Base-by-base conservation (phyloP, 92 coral and sea anemone species). In the Galaxea fascicularis region DNA sequence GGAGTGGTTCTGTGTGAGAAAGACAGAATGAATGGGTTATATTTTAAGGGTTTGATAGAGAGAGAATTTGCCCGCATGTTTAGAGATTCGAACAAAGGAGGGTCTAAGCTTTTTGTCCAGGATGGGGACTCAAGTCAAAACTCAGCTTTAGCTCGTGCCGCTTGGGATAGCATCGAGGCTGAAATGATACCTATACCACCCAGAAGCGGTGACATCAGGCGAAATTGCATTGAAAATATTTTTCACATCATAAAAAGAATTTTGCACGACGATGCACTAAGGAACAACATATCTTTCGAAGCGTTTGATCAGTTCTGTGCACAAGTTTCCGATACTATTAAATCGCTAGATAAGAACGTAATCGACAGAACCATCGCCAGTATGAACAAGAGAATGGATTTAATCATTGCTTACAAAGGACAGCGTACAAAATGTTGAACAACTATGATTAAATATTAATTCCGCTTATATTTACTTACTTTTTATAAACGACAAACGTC, bases 1-100 rank as follows among this genome's bases (percentile, higher is more conserved):
- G 89, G 84, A 18, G 89, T 77, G 11, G 26, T 65, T 46, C 73
- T 31, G 12, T 65, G 83, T 51, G 71, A 76, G 9, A 22, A 52
- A 18, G 59, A 85, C 17, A 76, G 16, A 25, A 59, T 85, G 69
- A 49, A 78, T 11, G 30, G 89, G 63, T 14, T 16, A 4, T 86
- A 66, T 39, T 86, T 86, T n/a, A n/a, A n/a, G n/a, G n/a, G n/a
- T n/a, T n/a, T n/a, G n/a, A n/a, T n/a, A n/a, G n/a, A n/a, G n/a
- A n/a, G n/a, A n/a, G n/a, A n/a, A n/a, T n/a, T n/a, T n/a, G n/a
- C n/a, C n/a, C n/a, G n/a, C n/a, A n/a, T 86, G 20, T 5, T 78
- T 86, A 29, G 4, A 15, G 4, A 12, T 12, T 10, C 70, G 4
- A 54, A 62, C 25, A 58, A 77, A 57, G 39, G 56, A 0, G 24